A percentile compares a stretch with the other conserved stretches of the same genome.
These are phyloP conservation scores for Camelus bactrianus DNA, from an alignment of 2,113 vertebrate genomes.

Conservation along the genomic window DNA sequence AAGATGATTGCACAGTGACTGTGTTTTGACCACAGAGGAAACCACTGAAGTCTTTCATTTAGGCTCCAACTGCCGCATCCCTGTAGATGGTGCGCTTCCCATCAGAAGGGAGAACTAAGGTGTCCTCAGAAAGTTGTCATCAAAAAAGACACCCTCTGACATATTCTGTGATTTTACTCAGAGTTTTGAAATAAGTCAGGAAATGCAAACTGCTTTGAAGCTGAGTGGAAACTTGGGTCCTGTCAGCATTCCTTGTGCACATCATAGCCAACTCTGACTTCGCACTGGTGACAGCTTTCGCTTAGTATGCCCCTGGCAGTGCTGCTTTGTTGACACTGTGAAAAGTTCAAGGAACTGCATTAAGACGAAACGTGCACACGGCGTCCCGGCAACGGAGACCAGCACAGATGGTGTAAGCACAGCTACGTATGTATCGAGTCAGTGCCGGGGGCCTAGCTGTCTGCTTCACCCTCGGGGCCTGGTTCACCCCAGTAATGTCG, in stretches of 20 bases:
- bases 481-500: not conserved
- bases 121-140: not conserved
- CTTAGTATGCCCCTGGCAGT: not conserved
- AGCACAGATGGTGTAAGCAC: too few relatives aligned
- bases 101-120: not conserved
- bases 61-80: not conserved
- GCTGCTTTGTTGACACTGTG: not conserved
- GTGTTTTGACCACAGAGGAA: not conserved
- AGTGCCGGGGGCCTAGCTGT: not conserved
- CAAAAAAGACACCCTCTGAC: not conserved
- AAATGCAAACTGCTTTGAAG: not conserved
- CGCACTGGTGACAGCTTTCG: not conserved
- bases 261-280: not conserved
- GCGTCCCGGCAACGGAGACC: not conserved
- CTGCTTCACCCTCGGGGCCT: not conserved
- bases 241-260: accelerated
- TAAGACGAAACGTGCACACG: not conserved
- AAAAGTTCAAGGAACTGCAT: not conserved
- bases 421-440: not conserved
- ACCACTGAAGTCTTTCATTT: not conserved
- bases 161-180: not conserved
- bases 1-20: not conserved
- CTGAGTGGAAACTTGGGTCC: not conserved
- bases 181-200: not conserved
- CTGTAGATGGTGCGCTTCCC: not conserved